Conservation (phyloP, 2,113 vertebrate genomes). For the Notechis scutatus region DNA sequence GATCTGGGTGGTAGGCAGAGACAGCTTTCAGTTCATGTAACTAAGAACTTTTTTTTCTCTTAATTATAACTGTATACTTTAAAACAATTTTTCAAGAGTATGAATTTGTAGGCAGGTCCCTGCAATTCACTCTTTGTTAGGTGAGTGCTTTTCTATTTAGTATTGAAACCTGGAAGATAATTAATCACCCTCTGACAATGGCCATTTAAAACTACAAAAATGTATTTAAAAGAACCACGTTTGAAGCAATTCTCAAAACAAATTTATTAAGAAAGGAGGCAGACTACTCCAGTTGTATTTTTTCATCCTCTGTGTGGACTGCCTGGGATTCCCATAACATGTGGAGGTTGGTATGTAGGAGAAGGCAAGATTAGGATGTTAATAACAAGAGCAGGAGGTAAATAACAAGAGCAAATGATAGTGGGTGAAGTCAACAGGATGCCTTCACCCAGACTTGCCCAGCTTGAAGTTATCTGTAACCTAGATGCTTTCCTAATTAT, state of each 20-base stretch:
- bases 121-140: neutral
- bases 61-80: fast-evolving
- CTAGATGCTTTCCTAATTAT: neutral
- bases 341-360: neutral
- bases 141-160: neutral
- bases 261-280: neutral
- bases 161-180: neutral
- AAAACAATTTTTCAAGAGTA: neutral
- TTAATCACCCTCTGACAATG: neutral
- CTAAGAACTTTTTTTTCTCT: neutral
- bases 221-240: neutral
- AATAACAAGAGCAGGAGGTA: neutral
- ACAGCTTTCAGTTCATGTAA: fast-evolving
- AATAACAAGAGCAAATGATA: neutral
- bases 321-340: neutral
- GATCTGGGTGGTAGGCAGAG: neutral
- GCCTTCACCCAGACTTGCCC: neutral
- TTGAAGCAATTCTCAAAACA: neutral
- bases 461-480: neutral
- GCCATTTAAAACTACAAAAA: neutral
- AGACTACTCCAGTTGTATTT: neutral
- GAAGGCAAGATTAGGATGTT: neutral
- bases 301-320: neutral
- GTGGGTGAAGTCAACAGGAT: neutral
- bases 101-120: neutral